Evolutionary conservation across 2,797 vertebrate genomes (phyloP).

Genomic region (Manis crassicaudata): DNA sequence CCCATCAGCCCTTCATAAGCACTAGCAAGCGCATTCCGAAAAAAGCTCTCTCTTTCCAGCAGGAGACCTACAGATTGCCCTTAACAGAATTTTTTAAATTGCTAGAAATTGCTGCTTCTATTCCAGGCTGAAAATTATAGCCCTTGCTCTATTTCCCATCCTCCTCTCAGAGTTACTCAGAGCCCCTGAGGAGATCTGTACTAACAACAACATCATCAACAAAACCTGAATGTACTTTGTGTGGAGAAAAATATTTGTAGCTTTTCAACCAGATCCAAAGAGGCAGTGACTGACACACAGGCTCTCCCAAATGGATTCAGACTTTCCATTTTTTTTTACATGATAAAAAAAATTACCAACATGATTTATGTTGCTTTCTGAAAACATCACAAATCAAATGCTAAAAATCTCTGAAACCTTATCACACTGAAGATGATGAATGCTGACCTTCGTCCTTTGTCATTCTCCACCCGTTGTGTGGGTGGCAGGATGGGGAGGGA

Average conservation of each 20-base stretch:
- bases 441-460: background rate
- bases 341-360: background rate
- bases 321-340: background rate
- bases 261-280: conserved; percentile 12
- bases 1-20: background rate
- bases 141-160: conserved; percentile 37
- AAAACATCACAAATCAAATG: conserved; percentile 64
- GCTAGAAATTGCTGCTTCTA: conserved; percentile 77
- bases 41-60: background rate
- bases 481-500: background rate
- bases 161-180: conserved; percentile 8
- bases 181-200: conserved; percentile 48
- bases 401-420: conserved; percentile 42
- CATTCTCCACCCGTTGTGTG: background rate
- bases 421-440: background rate
- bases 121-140: conserved; percentile 77
- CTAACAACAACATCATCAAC: conserved; percentile 47
- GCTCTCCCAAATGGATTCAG: background rate
- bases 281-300: conserved; percentile 9
- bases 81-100: conserved; percentile 73
- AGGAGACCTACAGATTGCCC: conserved; percentile 40
- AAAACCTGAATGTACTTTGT: conserved; percentile 3
- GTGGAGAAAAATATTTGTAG: conserved; percentile 33
- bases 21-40: background rate
- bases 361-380: conserved; percentile 54